phyloP scores from a whole-genome alignment of 2,888 invertebrate species.

The Stenichneumon culpator region DNA sequence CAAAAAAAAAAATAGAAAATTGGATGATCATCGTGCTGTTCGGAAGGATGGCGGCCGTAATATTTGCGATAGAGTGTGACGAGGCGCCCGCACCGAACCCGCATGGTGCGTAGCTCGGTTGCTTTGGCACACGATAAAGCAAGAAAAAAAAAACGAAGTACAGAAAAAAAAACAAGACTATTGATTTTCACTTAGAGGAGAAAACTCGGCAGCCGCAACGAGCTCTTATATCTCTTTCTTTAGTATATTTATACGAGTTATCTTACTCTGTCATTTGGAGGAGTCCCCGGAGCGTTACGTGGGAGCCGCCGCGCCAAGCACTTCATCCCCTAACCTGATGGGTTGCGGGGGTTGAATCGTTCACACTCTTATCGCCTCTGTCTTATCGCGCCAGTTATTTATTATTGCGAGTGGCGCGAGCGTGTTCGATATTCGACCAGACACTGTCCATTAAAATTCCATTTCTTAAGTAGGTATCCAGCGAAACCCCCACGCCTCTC shows the following conservation, averaged over 20 bases:
- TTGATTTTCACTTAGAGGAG: conserved; percentile 68
- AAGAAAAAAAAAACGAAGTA: background rate
- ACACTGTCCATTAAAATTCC: conserved; percentile 64
- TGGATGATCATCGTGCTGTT: background rate
- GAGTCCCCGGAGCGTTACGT: conserved; percentile 39
- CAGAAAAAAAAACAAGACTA: conserved; percentile 25
- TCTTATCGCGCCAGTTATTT: conserved; percentile 67
- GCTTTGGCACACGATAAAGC: conserved; percentile 24
- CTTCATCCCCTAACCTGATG: conserved; percentile 54
- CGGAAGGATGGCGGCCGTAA: background rate
- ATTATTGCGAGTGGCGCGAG: conserved; percentile 49
- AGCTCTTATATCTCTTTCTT: conserved; percentile 61
- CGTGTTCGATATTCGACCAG: conserved; percentile 12
- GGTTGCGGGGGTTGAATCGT: conserved; percentile 49
- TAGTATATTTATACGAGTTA: conserved; percentile 79
- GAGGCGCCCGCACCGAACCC: background rate
- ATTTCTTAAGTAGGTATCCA: conserved; percentile 65
- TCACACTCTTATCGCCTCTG: conserved; percentile 59
- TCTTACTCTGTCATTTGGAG: conserved; percentile 74
- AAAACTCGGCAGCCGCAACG: conserved; percentile 69
- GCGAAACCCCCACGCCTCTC: conserved; percentile 1
- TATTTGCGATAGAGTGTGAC: background rate
- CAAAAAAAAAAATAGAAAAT: background rate
- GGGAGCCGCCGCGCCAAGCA: conserved; percentile 17
- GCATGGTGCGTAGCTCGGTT: conserved; percentile 17